Percentiles rank a stretch among this genome's conserved stretches.
Evolutionary conservation across 2,113 vertebrate species (phyloP).

Genomic region (Labrus mixtus): DNA sequence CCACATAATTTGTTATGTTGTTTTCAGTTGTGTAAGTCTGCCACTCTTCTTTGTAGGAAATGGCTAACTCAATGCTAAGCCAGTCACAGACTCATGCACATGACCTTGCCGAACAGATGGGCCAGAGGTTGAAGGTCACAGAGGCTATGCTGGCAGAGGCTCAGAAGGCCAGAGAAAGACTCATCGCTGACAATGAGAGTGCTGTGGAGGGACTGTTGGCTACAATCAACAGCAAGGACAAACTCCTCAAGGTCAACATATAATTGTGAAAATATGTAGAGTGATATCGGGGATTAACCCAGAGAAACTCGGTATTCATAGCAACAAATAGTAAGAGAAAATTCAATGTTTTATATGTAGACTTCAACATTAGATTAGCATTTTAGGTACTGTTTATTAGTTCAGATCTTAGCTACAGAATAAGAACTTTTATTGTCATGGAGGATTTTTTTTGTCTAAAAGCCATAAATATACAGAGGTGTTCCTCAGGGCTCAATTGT

Average conservation of each 20-base stretch:
- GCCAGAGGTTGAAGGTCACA: conserved; percentile 84
- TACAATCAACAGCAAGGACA: conserved; percentile 85
- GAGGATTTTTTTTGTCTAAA: too few species aligned
- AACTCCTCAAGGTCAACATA: conserved; percentile 81
- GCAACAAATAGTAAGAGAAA: too few species aligned
- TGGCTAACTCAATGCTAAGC: conserved; percentile 74
- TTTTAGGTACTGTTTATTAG: too few species aligned
- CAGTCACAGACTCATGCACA: conserved; percentile 74
- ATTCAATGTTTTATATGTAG: too few species aligned
- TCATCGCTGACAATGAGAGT: conserved; percentile 82
- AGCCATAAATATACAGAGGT: too few species aligned
- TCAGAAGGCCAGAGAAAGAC: conserved; percentile 81
- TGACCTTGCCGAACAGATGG: conserved; percentile 82
- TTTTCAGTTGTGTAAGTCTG: background rate
- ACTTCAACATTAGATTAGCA: too few species aligned
- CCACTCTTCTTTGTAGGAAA: conserved; percentile 66
- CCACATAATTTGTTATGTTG: background rate
- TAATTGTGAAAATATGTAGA: background rate
- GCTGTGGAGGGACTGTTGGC: conserved; percentile 83
- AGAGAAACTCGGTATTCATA: background rate
- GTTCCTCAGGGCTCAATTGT: too few species aligned
- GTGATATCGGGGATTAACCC: background rate
- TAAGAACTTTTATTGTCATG: too few species aligned
- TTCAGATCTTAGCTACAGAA: too few species aligned
- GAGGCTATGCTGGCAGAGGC: conserved; percentile 83